A percentile compares a stretch with the other conserved stretches of the same genome.
phyloP scores from a whole-genome alignment of 2,888 invertebrate species.

The Cephalotes varians region DNA sequence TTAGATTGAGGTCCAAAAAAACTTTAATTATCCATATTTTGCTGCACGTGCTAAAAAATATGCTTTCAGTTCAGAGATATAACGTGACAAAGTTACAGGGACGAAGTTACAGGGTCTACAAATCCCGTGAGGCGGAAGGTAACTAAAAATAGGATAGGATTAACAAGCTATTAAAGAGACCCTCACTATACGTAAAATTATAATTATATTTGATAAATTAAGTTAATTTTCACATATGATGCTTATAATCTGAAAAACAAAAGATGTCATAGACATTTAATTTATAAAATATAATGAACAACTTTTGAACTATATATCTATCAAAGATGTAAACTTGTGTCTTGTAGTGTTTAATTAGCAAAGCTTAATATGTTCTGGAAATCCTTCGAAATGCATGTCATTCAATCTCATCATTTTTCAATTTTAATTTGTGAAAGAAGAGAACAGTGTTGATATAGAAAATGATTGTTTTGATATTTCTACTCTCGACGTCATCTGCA shows the following conservation, averaged over 20 bases:
- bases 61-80: too few relatives aligned
- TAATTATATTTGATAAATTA: too few relatives aligned
- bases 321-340: background rate
- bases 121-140: too few relatives aligned
- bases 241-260: background rate
- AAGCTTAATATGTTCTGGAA: background rate
- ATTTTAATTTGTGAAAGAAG: background rate
- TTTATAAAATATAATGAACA: background rate
- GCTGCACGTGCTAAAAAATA: too few relatives aligned
- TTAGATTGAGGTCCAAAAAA: too few relatives aligned
- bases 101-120: too few relatives aligned
- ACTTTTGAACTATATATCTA: background rate
- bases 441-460: background rate
- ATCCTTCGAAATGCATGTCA: background rate
- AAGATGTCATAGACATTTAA: background rate
- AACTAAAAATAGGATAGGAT: too few relatives aligned
- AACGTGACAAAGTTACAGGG: too few relatives aligned
- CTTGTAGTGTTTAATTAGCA: background rate
- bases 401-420: background rate
- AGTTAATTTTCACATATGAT: background rate
- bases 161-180: background rate
- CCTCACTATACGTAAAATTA: too few relatives aligned
- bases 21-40: too few relatives aligned
- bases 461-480: background rate
- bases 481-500: background rate